Evolutionary conservation across 2,113 vertebrate species (phyloP).

Genomic region (Gymnocephalus cernua): DNA sequence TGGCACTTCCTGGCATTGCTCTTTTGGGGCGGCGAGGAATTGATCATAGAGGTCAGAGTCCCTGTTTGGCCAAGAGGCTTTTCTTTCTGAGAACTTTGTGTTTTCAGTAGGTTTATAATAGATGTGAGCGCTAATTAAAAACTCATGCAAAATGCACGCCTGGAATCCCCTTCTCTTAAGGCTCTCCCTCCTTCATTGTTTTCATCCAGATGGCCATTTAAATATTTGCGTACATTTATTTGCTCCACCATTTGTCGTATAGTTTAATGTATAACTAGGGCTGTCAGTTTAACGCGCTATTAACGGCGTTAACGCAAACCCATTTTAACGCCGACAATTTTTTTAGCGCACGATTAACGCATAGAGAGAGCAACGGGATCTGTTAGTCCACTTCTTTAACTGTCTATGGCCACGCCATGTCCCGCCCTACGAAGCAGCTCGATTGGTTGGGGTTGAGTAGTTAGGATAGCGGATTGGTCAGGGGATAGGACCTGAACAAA

Average conservation of each 20-base stretch:
- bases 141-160: constrained; percentile 26
- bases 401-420: too few relatives aligned
- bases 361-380: too few relatives aligned
- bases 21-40: constrained; percentile 32
- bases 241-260: background rate
- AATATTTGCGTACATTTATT: constrained; percentile 43
- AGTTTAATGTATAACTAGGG: constrained; percentile 48
- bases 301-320: too few relatives aligned
- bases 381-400: too few relatives aligned
- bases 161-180: constrained; percentile 1
- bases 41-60: constrained; percentile 54
- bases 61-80: constrained; percentile 45
- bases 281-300: too few relatives aligned
- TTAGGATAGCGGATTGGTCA: too few relatives aligned
- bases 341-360: too few relatives aligned
- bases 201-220: constrained; percentile 40
- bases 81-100: constrained; percentile 28
- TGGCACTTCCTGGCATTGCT: constrained; percentile 64
- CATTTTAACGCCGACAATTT: too few relatives aligned
- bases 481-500: too few relatives aligned
- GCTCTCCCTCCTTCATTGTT: constrained; percentile 7
- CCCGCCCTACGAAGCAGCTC: too few relatives aligned
- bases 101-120: constrained; percentile 34
- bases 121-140: constrained; percentile 39
- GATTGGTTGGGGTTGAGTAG: too few relatives aligned